These are phyloP conservation scores for Sinocyclocheilus grahami DNA, from an alignment of 2,113 vertebrate species.

Conservation along the genomic window DNA sequence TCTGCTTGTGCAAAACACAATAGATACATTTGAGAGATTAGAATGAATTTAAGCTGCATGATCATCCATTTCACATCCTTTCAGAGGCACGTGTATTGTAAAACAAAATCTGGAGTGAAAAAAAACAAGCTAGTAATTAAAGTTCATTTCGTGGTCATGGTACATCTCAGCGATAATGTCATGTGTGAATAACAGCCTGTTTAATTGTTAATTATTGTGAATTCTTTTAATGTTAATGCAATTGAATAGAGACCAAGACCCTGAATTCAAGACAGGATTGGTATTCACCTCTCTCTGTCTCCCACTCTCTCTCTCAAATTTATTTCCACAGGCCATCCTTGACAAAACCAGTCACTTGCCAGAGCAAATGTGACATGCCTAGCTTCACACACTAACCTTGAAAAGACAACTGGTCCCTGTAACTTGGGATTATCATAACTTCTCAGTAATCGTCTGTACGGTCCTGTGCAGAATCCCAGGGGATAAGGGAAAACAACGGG, in stretches of 20 bases:
- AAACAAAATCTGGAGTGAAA: not conserved
- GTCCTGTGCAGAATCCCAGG: not conserved
- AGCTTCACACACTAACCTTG: constrained; percentile 47
- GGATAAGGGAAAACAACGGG: constrained; percentile 20
- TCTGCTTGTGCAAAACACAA: not conserved
- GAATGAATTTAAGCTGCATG: not conserved
- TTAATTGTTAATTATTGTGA: constrained; percentile 41
- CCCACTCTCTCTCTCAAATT: not conserved
- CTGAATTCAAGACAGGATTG: not conserved
- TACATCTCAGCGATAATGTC: constrained; percentile 23
- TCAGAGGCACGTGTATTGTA: not conserved
- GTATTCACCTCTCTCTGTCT: not conserved
- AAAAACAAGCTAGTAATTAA: constrained; percentile 14
- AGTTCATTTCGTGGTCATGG: constrained; percentile 44
- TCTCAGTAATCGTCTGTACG: not conserved
- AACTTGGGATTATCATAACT: constrained; percentile 19
- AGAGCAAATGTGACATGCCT: constrained; percentile 31
- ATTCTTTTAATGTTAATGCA: constrained; percentile 48
- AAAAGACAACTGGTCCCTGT: constrained; percentile 35
- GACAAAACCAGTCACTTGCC: constrained; percentile 31
- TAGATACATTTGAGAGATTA: not conserved
- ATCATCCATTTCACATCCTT: not conserved
- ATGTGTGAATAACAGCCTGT: constrained; percentile 43
- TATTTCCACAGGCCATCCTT: constrained; percentile 27
- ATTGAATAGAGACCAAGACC: constrained; percentile 33